Evolutionary conservation across 2,113 vertebrate genomes (phyloP).

Genomic region (Guaruba guarouba): DNA sequence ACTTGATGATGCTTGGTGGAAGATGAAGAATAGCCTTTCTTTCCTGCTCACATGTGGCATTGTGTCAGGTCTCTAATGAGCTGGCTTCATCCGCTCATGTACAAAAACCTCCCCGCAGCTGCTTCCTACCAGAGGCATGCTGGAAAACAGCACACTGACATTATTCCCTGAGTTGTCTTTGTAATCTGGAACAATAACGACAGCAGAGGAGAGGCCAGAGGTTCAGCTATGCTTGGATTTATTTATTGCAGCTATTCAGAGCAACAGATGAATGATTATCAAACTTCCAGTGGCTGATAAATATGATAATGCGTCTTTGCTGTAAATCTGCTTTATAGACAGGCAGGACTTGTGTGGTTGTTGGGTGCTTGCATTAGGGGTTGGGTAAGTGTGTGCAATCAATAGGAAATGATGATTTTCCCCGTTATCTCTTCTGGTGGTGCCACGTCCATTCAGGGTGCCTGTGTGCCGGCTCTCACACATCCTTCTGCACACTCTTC

Average conservation of each 20-base stretch:
- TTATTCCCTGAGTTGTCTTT: slow-evolving; percentile 51
- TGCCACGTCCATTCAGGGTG: neutral
- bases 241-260: slow-evolving; percentile 24
- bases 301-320: neutral
- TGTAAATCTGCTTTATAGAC: neutral
- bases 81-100: slow-evolving; percentile 32
- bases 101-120: slow-evolving; percentile 50
- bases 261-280: neutral
- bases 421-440: neutral
- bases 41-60: slow-evolving; percentile 34
- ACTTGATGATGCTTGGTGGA: neutral
- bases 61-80: slow-evolving; percentile 52
- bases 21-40: slow-evolving; percentile 1
- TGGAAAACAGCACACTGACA: slow-evolving; percentile 59
- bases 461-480: rapidly evolving
- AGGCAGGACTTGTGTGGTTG: neutral
- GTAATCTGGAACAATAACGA: neutral
- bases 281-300: slow-evolving; percentile 1
- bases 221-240: neutral
- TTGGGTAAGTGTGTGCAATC: neutral
- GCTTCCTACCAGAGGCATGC: slow-evolving; percentile 57
- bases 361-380: neutral
- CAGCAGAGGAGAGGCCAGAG: neutral
- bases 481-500: neutral
- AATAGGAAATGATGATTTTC: neutral